Conservation (phyloP, 2,113 vertebrate species). For the Hippocampus zosterae region DNA sequence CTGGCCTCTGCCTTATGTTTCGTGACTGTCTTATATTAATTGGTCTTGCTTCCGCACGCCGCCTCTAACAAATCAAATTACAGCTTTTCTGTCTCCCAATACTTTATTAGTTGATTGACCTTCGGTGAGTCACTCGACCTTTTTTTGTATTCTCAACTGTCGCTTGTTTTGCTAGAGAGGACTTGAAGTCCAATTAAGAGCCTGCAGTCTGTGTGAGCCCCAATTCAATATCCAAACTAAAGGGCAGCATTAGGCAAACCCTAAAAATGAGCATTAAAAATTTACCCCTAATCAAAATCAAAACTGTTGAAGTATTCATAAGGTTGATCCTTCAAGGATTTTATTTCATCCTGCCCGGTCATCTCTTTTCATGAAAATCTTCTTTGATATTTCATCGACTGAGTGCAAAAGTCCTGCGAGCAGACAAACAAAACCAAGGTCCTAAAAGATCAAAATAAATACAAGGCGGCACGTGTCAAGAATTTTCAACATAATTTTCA, state of each 20-base stretch:
- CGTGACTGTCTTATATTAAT: slow-evolving; percentile 68
- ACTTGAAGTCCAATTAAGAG: slow-evolving; percentile 44
- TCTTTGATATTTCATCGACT: slow-evolving; percentile 43
- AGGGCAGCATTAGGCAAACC: slow-evolving; percentile 32
- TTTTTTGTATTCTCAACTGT: slow-evolving; percentile 55
- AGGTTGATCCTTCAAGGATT: slow-evolving; percentile 21
- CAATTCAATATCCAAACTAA: slow-evolving; percentile 41
- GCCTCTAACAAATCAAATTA: slow-evolving; percentile 45
- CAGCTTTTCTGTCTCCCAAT: slow-evolving; percentile 54
- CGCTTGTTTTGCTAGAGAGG: slow-evolving; percentile 50
- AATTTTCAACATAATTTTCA: slow-evolving; percentile 16
- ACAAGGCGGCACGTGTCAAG: slow-evolving; percentile 50
- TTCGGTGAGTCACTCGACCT: slow-evolving; percentile 35
- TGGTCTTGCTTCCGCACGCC: slow-evolving; percentile 39
- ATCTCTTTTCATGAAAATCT: slow-evolving; percentile 23
- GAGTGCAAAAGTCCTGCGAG: slow-evolving; percentile 15
- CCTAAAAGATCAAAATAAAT: not conserved
- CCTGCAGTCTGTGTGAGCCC: slow-evolving; percentile 42
- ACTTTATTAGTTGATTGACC: slow-evolving; percentile 61
- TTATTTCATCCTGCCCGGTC: slow-evolving; percentile 34
- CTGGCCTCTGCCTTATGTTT: slow-evolving; percentile 52
- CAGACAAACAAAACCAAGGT: slow-evolving; percentile 5
- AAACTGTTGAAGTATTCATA: slow-evolving; percentile 18
- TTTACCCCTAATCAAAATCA: slow-evolving; percentile 16
- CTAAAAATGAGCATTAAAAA: slow-evolving; percentile 25